A percentile compares a stretch with the other conserved stretches of the same genome.
phyloP scores from a whole-genome alignment of 2,113 vertebrate genomes.

The Neodontobutis hainanensis region DNA sequence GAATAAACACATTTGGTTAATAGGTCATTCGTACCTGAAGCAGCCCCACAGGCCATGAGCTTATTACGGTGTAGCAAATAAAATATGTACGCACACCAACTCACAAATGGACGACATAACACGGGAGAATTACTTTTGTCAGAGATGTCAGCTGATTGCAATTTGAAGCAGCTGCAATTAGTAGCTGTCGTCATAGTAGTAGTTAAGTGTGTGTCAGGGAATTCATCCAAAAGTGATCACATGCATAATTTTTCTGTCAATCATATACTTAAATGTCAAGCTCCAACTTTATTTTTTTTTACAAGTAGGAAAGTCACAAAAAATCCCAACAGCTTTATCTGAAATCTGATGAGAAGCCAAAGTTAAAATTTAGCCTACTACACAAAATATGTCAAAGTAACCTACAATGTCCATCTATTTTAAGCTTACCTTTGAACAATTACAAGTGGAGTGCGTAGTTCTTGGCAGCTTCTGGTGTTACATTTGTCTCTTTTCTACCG shows the following conservation, averaged over 20 bases:
- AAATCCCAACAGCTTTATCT: too few relatives aligned
- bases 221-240: background rate
- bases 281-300: too few relatives aligned
- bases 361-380: too few relatives aligned
- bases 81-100: conserved; percentile 19
- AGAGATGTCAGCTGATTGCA: conserved; percentile 18
- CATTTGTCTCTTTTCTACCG: too few relatives aligned
- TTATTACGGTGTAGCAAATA: conserved; percentile 17
- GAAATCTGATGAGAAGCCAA: too few relatives aligned
- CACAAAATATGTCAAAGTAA: too few relatives aligned
- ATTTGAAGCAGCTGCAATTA: conserved; percentile 30
- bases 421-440: too few relatives aligned
- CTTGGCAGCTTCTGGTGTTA: too few relatives aligned
- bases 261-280: background rate
- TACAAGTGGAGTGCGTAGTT: too few relatives aligned
- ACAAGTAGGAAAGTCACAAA: too few relatives aligned
- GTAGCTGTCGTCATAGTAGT: background rate
- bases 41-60: conserved; percentile 43
- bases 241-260: background rate
- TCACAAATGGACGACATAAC: background rate
- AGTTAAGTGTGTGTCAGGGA: conserved; percentile 8
- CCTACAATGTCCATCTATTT: too few relatives aligned
- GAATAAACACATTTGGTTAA: conserved; percentile 85
- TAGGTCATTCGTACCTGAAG: conserved; percentile 71
- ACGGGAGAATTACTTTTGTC: conserved; percentile 5